A percentile compares a stretch with the other conserved stretches of the same genome.
Evolutionary conservation across 2,113 vertebrate species (phyloP).

Genomic region (Fukomys damarensis): DNA sequence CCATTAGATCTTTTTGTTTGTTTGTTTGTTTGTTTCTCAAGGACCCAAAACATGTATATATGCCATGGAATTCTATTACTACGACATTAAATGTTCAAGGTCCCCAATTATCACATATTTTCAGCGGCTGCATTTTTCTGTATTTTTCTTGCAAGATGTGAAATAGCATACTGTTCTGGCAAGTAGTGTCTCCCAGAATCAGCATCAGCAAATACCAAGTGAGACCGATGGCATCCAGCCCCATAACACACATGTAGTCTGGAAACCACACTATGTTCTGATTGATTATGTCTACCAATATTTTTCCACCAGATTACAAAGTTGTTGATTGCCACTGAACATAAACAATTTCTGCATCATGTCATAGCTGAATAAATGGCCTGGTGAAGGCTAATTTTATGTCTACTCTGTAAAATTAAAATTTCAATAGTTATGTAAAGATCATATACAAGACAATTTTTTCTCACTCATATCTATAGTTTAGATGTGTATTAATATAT

Average conservation of each 20-base stretch:
- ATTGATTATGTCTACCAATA: neutral
- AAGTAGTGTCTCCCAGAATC: neutral
- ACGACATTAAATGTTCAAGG: neutral
- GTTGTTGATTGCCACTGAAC: neutral
- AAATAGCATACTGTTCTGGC: conserved; percentile 14
- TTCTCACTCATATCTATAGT: neutral
- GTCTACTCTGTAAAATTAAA: neutral
- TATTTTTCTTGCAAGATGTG: neutral
- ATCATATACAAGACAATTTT: neutral
- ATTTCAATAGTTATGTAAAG: neutral
- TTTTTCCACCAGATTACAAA: neutral
- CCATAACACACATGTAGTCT: neutral
- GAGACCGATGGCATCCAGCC: neutral
- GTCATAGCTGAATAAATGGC: neutral
- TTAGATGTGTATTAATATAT: neutral
- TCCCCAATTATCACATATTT: neutral
- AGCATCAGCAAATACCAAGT: neutral
- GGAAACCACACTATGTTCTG: neutral
- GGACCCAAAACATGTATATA: neutral
- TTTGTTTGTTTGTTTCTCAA: neutral
- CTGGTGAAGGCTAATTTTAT: neutral
- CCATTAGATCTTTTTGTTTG: neutral
- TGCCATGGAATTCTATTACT: neutral
- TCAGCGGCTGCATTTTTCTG: neutral
- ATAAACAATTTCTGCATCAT: neutral